These are phyloP conservation scores for Clanis bilineata DNA, from an alignment of 2,888 invertebrate species.

Conservation along the genomic window DNA sequence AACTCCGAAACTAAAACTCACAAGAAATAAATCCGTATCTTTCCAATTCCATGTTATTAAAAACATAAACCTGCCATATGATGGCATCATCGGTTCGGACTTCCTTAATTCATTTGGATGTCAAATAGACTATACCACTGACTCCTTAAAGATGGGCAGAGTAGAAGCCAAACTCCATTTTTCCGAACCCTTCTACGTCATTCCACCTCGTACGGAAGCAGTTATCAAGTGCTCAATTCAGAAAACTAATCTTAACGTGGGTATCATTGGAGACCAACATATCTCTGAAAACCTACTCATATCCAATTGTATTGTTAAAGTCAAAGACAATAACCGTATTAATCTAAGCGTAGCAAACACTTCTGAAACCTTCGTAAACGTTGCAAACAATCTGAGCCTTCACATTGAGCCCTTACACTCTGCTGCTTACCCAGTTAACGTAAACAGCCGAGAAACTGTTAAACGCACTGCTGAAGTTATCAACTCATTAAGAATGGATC, in stretches of 20 bases:
- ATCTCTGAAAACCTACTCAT: not conserved
- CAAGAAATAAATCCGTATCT: not conserved
- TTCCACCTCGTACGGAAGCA: constrained; percentile 28
- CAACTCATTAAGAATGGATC: not conserved
- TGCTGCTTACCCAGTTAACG: too few species aligned
- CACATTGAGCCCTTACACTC: too few species aligned
- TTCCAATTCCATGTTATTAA: not conserved
- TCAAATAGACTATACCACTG: constrained; percentile 25
- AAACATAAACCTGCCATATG: not conserved
- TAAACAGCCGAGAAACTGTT: too few species aligned
- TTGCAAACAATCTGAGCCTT: not conserved
- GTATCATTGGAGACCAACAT: constrained; percentile 21
- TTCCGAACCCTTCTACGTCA: constrained; percentile 23
- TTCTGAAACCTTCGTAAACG: not conserved
- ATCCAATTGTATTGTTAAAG: not conserved
- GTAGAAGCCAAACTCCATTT: constrained; percentile 17
- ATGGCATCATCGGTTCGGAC: constrained; percentile 15
- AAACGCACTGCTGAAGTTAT: not conserved
- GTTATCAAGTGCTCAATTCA: constrained; percentile 31
- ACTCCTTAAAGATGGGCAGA: constrained; percentile 10
- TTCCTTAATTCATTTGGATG: constrained; percentile 20
- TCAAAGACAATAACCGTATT: not conserved
- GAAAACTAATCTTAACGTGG: constrained; percentile 31
- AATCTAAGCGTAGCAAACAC: not conserved
- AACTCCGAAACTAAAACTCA: not conserved